Evolutionary conservation across 2,888 invertebrate species (phyloP), one percentile per base, ranked within the genome.

Genomic region (Hirtodrosophila histrioides): DNA sequence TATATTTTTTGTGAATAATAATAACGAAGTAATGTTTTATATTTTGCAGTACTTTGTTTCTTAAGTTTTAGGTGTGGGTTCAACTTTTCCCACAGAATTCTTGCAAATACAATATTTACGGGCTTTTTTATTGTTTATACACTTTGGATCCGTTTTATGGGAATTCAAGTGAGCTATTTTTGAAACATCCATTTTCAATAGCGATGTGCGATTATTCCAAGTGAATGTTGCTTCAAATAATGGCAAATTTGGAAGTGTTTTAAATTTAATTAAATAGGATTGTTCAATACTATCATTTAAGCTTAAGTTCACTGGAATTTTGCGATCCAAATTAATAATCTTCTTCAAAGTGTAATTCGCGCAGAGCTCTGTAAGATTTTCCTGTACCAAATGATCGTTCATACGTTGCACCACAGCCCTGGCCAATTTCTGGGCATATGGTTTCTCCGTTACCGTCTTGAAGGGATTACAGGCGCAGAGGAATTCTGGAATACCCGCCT

Each of bases 81-180:
- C 27, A 27, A 6, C 4, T 5, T 27, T 27, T 27, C 6, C 27
- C 27, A 27, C 3, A 5, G 43, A 6, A 24, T 60, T 33, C 9
- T 56, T 69, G 39, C 64, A 79, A 93, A 94, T 81, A 81, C 94
- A 94, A 89, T 92, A 93, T 71, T 92, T 92, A 77, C 92, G 93
- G 11, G 93, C 90, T 60, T 90, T 88, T 55, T 91, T 89, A 70
- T 92, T 90, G 17, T 89, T 74, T n/a, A 93, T 91, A 80, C 94
- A 94, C 3, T 81, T 74, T 63, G 93, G 92, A 75, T 93, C 92
- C 6, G 87, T 75, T n/a, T 78, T 80, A 78, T 93, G 94, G 12
- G 69, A 87, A 80, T 93, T 93, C n/a, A 94, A 82, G 40, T 94
- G 91, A 89, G 94, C 95, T 1, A 95, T 91, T 41, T 92, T 92